Evolutionary conservation across 1,140 invertebrate species (phyloP).

Genomic region (Megalopta genalis): DNA sequence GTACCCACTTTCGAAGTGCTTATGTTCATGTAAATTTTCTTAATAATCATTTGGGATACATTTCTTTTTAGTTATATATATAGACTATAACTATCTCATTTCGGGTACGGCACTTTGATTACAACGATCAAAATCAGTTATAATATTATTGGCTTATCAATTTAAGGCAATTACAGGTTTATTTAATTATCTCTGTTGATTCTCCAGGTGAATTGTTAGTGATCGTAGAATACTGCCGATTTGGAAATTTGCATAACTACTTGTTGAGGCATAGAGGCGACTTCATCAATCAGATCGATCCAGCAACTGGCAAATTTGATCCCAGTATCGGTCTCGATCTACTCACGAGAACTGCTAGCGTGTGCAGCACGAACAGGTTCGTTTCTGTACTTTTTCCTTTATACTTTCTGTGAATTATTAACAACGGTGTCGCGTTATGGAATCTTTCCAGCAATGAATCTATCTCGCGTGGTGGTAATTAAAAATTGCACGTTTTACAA

Average conservation of each 20-base stretch:
- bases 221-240: conserved; percentile 96
- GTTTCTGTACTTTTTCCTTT: conserved; percentile 5
- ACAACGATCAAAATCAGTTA: too few relatives aligned
- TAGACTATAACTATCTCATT: too few relatives aligned
- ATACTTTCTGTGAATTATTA: not conserved
- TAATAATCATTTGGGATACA: too few relatives aligned
- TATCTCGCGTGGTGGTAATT: not conserved
- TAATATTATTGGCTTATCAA: too few relatives aligned
- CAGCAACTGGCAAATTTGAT: conserved; percentile 84
- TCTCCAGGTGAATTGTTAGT: conserved; percentile 90
- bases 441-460: not conserved
- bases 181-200: not conserved
- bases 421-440: not conserved
- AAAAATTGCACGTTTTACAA: not conserved
- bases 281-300: conserved; percentile 91
- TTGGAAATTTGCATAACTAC: conserved; percentile 94
- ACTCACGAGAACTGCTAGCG: conserved; percentile 80
- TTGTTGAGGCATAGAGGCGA: conserved; percentile 87
- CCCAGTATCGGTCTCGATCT: conserved; percentile 82
- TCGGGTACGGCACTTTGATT: too few relatives aligned
- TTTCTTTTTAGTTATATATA: too few relatives aligned
- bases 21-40: too few relatives aligned
- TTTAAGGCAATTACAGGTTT: not conserved
- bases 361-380: conserved; percentile 81
- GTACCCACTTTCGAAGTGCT: too few relatives aligned